A percentile compares a stretch with the other conserved stretches of the same genome.
Conservation (phyloP, 2,888 invertebrate genomes). For the Drosophila emarginata region DNA sequence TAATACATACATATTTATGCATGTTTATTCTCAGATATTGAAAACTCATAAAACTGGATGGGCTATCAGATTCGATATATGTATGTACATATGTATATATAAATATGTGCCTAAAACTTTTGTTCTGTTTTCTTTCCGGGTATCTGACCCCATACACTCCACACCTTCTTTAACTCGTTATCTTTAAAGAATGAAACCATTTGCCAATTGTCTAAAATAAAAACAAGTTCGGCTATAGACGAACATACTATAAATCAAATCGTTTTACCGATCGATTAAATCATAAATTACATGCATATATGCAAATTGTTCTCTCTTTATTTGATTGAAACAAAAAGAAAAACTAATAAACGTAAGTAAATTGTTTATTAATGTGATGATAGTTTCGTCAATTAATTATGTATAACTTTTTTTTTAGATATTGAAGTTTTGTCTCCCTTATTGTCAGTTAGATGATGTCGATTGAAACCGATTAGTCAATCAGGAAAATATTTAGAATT, state of each 20-base stretch:
- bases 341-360: not conserved
- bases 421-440: too few species aligned
- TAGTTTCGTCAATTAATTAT: not conserved
- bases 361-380: not conserved
- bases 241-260: constrained; percentile 34
- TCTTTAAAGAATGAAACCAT: constrained; percentile 24
- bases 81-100: too few species aligned
- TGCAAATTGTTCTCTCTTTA: constrained; percentile 19
- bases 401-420: too few species aligned
- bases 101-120: constrained; percentile 28
- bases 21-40: constrained; percentile 50
- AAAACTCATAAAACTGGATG: constrained; percentile 54
- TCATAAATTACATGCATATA: constrained; percentile 4
- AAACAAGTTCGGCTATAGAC: constrained; percentile 42
- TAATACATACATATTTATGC: constrained; percentile 47
- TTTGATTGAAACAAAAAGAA: not conserved
- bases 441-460: too few species aligned
- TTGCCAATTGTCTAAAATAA: constrained; percentile 38
- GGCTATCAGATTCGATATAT: constrained; percentile 5
- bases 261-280: constrained; percentile 30
- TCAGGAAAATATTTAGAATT: too few species aligned
- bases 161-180: constrained; percentile 7
- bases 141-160: constrained; percentile 13
- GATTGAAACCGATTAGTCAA: too few species aligned
- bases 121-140: constrained; percentile 57